phyloP scores from a whole-genome alignment of 2,888 invertebrate species.

The Micropterix aruncella region DNA sequence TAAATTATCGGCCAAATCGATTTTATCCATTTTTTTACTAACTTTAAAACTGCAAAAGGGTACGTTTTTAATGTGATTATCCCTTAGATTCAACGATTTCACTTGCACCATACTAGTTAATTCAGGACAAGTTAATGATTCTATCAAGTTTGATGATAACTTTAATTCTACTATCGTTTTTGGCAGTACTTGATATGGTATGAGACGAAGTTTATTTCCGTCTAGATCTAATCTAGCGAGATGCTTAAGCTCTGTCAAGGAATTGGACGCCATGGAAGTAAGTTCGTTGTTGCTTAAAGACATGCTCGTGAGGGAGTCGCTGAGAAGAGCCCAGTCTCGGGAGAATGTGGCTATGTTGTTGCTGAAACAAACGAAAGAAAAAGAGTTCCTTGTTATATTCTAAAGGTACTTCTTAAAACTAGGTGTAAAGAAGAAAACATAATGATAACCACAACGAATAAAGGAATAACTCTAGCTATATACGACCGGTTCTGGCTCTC shows the following conservation, averaged over 20 bases:
- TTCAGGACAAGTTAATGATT: slow-evolving; percentile 40
- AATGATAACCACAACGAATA: too few relatives aligned
- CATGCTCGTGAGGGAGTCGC: slow-evolving; percentile 54
- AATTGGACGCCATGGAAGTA: slow-evolving; percentile 25
- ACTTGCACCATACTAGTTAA: slow-evolving; percentile 39
- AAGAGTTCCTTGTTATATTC: too few relatives aligned
- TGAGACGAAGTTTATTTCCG: slow-evolving; percentile 46
- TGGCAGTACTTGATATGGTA: slow-evolving; percentile 44
- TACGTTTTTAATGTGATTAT: slow-evolving; percentile 19
- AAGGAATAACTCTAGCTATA: too few relatives aligned
- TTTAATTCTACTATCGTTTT: slow-evolving; percentile 46
- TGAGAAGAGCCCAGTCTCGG: slow-evolving; percentile 61
- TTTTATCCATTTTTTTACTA: slow-evolving; percentile 49
- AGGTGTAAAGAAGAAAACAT: too few relatives aligned
- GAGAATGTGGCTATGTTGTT: slow-evolving; percentile 54
- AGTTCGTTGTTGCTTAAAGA: slow-evolving; percentile 68
- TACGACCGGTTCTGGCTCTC: too few relatives aligned
- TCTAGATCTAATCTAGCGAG: slow-evolving; percentile 48
- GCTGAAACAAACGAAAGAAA: slow-evolving; percentile 31
- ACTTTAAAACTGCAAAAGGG: slow-evolving; percentile 19
- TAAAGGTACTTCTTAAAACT: too few relatives aligned
- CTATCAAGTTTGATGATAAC: slow-evolving; percentile 50
- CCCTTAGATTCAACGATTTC: slow-evolving; percentile 47
- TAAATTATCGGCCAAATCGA: slow-evolving; percentile 68
- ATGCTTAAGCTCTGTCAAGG: slow-evolving; percentile 46